Percentiles rank a stretch among this genome's conserved stretches.
Evolutionary conservation across 2,888 invertebrate species (phyloP).

Genomic region (Drosophila atroscutellata): DNA sequence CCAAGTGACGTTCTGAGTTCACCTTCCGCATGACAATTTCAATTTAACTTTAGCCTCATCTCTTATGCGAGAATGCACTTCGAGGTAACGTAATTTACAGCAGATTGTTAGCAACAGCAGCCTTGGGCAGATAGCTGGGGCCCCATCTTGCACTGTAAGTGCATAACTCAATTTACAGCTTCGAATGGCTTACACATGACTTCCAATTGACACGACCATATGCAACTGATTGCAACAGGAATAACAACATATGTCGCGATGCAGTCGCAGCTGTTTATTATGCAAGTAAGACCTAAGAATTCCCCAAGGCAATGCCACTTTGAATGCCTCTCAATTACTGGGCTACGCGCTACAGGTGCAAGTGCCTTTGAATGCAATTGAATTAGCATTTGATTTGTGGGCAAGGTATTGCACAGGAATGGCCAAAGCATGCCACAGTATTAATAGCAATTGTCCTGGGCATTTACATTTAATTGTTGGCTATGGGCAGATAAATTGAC

Average conservation of each 20-base stretch:
- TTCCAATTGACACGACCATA: constrained; percentile 68
- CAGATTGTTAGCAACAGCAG: constrained; percentile 53
- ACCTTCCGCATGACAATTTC: constrained; percentile 23
- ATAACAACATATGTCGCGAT: constrained; percentile 39
- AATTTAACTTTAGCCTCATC: constrained; percentile 25
- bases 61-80: constrained; percentile 22
- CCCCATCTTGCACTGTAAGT: constrained; percentile 25
- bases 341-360: constrained; percentile 25
- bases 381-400: constrained; percentile 66
- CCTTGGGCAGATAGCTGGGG: constrained; percentile 20
- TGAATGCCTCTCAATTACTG: constrained; percentile 55
- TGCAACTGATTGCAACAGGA: constrained; percentile 43
- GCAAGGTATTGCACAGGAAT: constrained; percentile 16
- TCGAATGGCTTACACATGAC: constrained; percentile 38
- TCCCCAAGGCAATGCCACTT: constrained; percentile 24
- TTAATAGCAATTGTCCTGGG: constrained; percentile 67
- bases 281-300: constrained; percentile 24
- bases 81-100: constrained; percentile 43
- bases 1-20: constrained; percentile 6
- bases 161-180: constrained; percentile 74
- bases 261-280: constrained; percentile 39
- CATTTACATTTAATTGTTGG: constrained; percentile 57
- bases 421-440: constrained; percentile 11
- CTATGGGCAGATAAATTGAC: constrained; percentile 45
- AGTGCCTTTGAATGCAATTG: constrained; percentile 69